Base-by-base conservation (phyloP, 1,140 invertebrate species). In the Zaprionus vittiger region DNA sequence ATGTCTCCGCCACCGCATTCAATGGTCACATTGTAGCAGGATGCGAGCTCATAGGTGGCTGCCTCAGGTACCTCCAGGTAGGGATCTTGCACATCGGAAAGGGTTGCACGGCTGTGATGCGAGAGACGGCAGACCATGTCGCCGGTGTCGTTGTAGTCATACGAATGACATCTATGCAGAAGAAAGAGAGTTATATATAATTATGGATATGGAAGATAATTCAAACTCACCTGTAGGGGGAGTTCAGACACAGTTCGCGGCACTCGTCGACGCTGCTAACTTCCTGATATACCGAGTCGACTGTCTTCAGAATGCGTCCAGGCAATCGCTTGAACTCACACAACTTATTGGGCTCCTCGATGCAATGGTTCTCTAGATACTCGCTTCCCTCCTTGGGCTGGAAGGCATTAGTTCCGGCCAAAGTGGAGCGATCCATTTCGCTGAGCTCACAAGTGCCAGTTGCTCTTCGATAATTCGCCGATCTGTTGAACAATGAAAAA, bases 21-120 rank as follows among this genome's bases (percentile, higher is more conserved):
- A 81, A 98, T 97, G 80, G 96, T 97, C 17, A 98, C 97, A 93
- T 98, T 98, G 94, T 98, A 99, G 93, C 98, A 99, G 6, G 98
- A 98, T 74, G 97, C 96, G 57, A 99, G 93, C 93, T 99, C 98
- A 93, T 98, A 98, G 11, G 97, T 98, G 3, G 97, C 96, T 14
- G 96, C 96, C 93, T 98, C 97, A 0, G 96, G 96, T 9, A 98
- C 97, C 79, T 97, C 96, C 52, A 98, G 94, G 92, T 98, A 98
- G 4, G 97, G 97, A 86, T 98, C 97, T 95, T 97, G 96, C 79
- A 97, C 98, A 87, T 98, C 97, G 7, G 96, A 95, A 20, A 99
- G 94, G 4, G 98, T 98, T 22, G 97, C 96, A 71, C 96, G 95
- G n/a, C 97, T 96, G 91, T 98, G 97, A 94, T 98, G 98, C 85